Base-by-base conservation (phyloP, 2,888 invertebrate genomes). In the Odontocerum albicorne region DNA sequence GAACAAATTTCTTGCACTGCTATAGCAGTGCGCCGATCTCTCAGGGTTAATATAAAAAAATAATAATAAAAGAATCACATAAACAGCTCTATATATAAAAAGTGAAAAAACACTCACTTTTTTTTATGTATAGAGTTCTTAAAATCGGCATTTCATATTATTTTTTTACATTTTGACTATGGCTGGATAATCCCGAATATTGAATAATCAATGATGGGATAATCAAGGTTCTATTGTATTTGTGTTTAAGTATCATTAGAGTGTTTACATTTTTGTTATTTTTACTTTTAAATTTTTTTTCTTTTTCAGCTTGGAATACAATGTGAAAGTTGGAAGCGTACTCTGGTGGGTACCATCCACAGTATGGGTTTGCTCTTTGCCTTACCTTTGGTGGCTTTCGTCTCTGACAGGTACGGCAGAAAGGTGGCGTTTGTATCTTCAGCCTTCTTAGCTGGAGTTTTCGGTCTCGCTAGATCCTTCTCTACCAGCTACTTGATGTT, bases 371-470 rank as follows among this genome's bases (percentile, higher is more conserved):
- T 84, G 71, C 79, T 86, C 61, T 72, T 84, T 49, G 84, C 85
- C 1, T 68, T 85, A 63, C 83, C 84, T 21, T 74, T 84, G 62
- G 76, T 83, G 64, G 86, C 86, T 39, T 75, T 81, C 57, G 66
- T 85, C 35, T 86, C 86, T 0, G 87, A 87, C 70, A 82, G 75
- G 84, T 86, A 67, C 64, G 87, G 87, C 2, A 75, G 87, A 43
- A 78, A 81, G 60, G 73, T 74, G 1, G 74, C 82, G 15, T 72
- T 86, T 60, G 75, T 84, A 19, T 64, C 74, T 56, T 81, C 84
- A 7, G 78, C 83, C 53, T 73, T 77, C 43, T 62, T 74, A 1
- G 79, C 79, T 13, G 79, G 77, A 12, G 63, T 81, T 38, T 72
- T 77, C 62, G 87, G 85, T 17, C 66, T 82, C 63, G 65, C 75